These are phyloP conservation scores for Heliconius hortense DNA, from an alignment of 2,888 invertebrate genomes.

Conservation along the genomic window DNA sequence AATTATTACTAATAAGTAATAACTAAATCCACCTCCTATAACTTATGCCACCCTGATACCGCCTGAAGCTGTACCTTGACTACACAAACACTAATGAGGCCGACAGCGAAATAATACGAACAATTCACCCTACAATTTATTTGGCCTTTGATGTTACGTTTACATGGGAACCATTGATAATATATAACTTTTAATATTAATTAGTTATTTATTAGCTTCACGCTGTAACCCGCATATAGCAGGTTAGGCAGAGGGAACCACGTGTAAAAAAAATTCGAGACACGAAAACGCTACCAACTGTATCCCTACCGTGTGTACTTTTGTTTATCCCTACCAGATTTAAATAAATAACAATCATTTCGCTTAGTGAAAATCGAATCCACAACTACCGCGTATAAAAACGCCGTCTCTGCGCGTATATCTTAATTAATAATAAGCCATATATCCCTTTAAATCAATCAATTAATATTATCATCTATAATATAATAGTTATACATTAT, in stretches of 20 bases:
- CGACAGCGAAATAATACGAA: constrained; percentile 52
- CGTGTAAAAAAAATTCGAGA: neutral
- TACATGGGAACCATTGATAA: neutral
- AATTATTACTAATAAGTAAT: too few relatives aligned
- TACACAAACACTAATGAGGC: constrained; percentile 60
- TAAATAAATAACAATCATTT: neutral
- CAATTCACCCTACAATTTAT: constrained; percentile 40
- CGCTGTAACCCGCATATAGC: neutral
- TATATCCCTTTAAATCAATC: constrained; percentile 19
- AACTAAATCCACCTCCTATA: constrained; percentile 8
- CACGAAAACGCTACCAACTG: too few relatives aligned
- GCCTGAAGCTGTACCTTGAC: constrained; percentile 56
- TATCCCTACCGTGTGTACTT: too few relatives aligned
- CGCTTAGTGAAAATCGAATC: neutral
- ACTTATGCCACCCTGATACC: constrained; percentile 43
- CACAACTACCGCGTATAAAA: too few relatives aligned
- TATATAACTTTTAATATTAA: neutral
- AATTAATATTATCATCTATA: constrained; percentile 18
- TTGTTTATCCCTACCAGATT: neutral
- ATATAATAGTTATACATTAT: constrained; percentile 17
- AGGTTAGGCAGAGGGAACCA: neutral
- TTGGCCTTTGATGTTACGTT: constrained; percentile 34
- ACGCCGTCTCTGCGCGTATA: neutral
- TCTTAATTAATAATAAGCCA: neutral
- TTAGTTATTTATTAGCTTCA: neutral